Base-by-base conservation (phyloP, 2,113 vertebrate species). In the Danionella cerebrum region DNA sequence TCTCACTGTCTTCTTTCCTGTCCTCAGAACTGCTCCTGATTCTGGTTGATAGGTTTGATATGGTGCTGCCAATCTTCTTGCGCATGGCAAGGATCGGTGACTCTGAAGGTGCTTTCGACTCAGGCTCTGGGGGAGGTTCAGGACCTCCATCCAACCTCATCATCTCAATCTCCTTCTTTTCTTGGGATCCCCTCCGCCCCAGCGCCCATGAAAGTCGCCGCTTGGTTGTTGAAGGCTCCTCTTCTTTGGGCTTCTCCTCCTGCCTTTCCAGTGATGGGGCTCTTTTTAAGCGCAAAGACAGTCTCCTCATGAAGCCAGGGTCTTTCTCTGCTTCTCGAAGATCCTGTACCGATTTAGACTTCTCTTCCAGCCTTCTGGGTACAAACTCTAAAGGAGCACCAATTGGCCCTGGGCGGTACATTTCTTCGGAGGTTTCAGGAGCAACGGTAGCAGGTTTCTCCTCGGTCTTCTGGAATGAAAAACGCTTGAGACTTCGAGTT, bases 341-440 rank as follows among this genome's bases (percentile, higher is more conserved):
- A 77, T 98, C 94, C 78, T 92, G 96, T 67, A 97, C 96, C 0
- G 95, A 98, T 75, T 89, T 94, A n/a, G 94, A 94, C 75, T 95
- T 93, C 75, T 92, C 89, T 3, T 81, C 84, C 36, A 92, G 74
- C 62, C 83, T 82, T 0, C 83, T 75, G n/a, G 86, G 66, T 16
- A 77, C 77, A 16, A 99, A 80, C 82, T 97, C 91, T 65, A 98
- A 79, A 0, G 96, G 96, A 19, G 92, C 94, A 0, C 95, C 95
- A 0, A 79, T 83, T 0, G 92, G 92, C 0, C 90, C 87, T 11
- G 93, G 96, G 39, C 96, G 88, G 76, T 98, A 98, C 19, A 98
- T 91, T 70, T 91, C 91, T n/a, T 98, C 95, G 0, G 91, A 83
- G 0, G 75, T 72, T 21, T 81, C 74, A 0, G 77, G 71, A 16